Evolutionary conservation across 2,113 vertebrate species (phyloP).

Genomic region (Nannospalax galili): DNA sequence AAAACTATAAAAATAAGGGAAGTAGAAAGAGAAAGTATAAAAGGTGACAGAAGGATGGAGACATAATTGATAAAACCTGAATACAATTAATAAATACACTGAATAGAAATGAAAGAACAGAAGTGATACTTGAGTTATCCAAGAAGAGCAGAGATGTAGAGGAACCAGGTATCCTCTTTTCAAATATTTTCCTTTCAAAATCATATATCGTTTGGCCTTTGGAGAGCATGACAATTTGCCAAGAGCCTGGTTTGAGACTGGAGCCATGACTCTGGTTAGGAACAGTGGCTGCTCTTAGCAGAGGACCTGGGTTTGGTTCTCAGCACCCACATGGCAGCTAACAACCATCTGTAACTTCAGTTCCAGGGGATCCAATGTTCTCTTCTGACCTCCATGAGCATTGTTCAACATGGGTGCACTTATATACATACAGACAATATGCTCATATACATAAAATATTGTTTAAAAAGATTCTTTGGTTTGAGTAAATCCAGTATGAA

Average conservation of each 20-base stretch:
- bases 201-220: neutral
- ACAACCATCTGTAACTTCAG: too few species aligned
- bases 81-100: neutral
- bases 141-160: neutral
- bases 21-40: neutral
- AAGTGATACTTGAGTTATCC: neutral
- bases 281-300: too few species aligned
- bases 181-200: neutral
- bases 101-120: neutral
- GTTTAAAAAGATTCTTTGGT: neutral
- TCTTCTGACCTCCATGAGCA: too few species aligned
- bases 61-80: neutral
- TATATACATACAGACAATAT: too few species aligned
- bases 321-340: too few species aligned
- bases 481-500: neutral
- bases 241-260: neutral
- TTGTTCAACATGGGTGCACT: too few species aligned
- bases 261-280: too few species aligned
- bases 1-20: neutral
- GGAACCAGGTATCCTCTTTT: neutral
- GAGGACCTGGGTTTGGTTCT: too few species aligned
- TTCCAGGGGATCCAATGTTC: too few species aligned
- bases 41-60: neutral
- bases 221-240: neutral
- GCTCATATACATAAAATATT: too few species aligned